phyloP scores from a whole-genome alignment of 2,797 vertebrate species.

The Characodon lateralis region DNA sequence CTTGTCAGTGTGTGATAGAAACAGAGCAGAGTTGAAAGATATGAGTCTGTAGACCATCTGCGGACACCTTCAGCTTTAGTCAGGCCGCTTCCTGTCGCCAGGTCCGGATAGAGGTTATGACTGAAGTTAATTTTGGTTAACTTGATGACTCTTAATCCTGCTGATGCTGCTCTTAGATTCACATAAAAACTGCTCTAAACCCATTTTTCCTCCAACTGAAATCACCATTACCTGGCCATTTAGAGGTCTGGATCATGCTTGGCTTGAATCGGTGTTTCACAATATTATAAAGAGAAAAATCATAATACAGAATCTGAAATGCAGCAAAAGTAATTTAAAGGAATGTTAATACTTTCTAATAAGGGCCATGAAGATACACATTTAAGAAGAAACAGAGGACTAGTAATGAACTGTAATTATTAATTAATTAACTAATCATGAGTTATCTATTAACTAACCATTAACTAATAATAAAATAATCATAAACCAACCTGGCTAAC shows the following conservation, averaged over 20 bases:
- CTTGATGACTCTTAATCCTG: conserved; percentile 46
- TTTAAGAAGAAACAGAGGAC: neutral
- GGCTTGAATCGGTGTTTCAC: neutral
- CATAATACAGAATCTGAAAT: too few relatives aligned
- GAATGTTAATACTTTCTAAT: neutral
- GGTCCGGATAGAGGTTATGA: conserved; percentile 56
- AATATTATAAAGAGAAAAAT: neutral
- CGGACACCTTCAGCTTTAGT: conserved; percentile 58
- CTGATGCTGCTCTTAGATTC: conserved; percentile 24
- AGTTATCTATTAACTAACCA: neutral
- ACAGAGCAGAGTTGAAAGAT: conserved; percentile 67
- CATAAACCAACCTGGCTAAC: neutral
- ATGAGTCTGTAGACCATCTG: conserved; percentile 60
- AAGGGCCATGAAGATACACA: neutral
- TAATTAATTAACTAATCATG: neutral
- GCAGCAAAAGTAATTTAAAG: neutral
- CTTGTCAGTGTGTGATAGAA: conserved; percentile 45
- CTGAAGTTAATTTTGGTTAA: conserved; percentile 60
- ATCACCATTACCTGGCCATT: neutral
- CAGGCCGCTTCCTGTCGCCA: conserved; percentile 72
- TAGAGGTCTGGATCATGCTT: neutral
- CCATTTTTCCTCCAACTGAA: neutral
- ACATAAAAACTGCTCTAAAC: neutral
- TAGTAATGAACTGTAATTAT: neutral
- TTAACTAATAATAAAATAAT: neutral